These are phyloP conservation scores for Notodonta dromedarius DNA, from an alignment of 2,888 invertebrate genomes.

Conservation along the genomic window DNA sequence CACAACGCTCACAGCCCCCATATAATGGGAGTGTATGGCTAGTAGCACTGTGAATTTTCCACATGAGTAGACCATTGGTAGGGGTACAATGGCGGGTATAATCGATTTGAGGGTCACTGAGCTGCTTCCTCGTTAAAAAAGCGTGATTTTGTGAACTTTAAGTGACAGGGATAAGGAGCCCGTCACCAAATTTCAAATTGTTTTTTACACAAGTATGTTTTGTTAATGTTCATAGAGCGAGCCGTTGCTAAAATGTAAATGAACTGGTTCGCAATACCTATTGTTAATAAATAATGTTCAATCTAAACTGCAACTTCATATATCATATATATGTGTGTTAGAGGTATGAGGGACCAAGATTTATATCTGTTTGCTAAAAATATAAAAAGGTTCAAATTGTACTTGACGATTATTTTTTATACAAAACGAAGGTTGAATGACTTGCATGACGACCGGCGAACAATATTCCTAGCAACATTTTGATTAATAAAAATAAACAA, in stretches of 20 bases:
- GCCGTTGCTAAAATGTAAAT: no score
- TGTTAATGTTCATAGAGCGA: no score
- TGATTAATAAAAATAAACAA: not conserved
- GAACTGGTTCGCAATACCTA: no score
- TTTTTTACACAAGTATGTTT: no score
- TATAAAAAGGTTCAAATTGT: no score
- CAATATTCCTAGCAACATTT: constrained; percentile 5
- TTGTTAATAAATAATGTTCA: no score
- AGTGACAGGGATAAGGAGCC: not conserved
- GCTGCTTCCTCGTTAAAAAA: constrained; percentile 25
- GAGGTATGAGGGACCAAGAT: no score
- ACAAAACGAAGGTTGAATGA: constrained; percentile 40
- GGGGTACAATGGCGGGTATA: constrained; percentile 48
- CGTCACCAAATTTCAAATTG: no score
- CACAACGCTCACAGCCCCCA: constrained; percentile 10
- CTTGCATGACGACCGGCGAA: constrained; percentile 34
- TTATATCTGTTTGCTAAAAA: no score
- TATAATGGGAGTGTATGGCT: constrained; percentile 26
- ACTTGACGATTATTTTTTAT: no score
- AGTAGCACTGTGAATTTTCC: constrained; percentile 41
- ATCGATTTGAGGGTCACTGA: constrained; percentile 42
- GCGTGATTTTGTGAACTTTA: not conserved
- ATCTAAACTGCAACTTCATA: no score
- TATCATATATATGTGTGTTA: no score
- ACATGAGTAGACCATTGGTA: constrained; percentile 40